Percentiles rank a stretch among this genome's conserved stretches.
These are phyloP conservation scores for Caenorhabditis uteleia DNA, from an alignment of 2,888 invertebrate species.

Conservation along the genomic window DNA sequence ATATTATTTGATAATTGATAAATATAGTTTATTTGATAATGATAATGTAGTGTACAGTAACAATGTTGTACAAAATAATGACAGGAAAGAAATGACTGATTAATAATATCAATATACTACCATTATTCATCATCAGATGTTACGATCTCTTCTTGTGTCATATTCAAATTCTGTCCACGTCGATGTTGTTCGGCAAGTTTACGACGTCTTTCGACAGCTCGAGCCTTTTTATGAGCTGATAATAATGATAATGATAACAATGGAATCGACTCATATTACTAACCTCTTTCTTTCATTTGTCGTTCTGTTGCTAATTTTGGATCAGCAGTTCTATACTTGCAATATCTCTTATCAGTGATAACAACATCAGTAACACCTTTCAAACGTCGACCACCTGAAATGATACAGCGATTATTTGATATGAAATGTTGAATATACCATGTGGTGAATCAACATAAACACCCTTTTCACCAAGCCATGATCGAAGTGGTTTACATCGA, in stretches of 20 bases:
- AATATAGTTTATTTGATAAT: too few species aligned
- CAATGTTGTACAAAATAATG: too few species aligned
- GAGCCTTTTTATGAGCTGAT: constrained; percentile 5
- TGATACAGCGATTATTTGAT: too few species aligned
- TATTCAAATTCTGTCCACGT: constrained; percentile 9
- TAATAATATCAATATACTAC: too few species aligned
- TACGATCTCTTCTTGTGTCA: constrained; percentile 17
- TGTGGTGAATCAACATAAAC: constrained; percentile 30
- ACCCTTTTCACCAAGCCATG: constrained; percentile 37
- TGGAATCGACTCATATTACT: too few species aligned
- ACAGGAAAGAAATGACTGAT: too few species aligned
- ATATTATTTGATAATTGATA: too few species aligned
- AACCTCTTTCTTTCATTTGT: constrained; percentile 10
- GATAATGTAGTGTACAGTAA: too few species aligned
- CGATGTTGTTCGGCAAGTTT: constrained; percentile 8
- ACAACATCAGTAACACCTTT: constrained; percentile 26
- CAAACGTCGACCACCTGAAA: constrained; percentile 20
- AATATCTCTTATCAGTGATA: constrained; percentile 21
- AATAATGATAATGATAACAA: not conserved
- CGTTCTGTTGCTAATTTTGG: constrained; percentile 18
- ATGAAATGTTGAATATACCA: too few species aligned
- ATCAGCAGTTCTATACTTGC: constrained; percentile 26
- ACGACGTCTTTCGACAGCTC: constrained; percentile 7
- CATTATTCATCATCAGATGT: constrained; percentile 21
- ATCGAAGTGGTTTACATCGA: constrained; percentile 34